Percentiles rank a stretch among this genome's conserved stretches.
Evolutionary conservation across 2,797 vertebrate species (phyloP).

Genomic region (Fistularia commersonii): DNA sequence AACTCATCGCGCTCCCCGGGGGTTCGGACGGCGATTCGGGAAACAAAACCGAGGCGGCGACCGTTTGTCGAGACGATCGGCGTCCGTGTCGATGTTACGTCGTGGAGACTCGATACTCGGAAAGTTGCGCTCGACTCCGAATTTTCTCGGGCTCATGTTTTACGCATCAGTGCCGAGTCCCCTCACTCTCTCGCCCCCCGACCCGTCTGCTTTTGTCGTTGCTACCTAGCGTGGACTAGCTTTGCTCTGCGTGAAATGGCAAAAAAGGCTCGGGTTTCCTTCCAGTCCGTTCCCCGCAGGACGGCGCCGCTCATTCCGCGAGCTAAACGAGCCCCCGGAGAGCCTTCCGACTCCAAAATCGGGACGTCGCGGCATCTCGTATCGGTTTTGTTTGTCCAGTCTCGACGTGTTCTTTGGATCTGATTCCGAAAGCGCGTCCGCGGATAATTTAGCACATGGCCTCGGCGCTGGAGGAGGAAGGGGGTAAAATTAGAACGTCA

Average conservation of each 20-base stretch:
- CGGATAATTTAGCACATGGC: too few species aligned
- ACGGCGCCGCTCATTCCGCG: constrained; percentile 50
- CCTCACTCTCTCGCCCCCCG: too few species aligned
- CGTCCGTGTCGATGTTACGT: too few species aligned
- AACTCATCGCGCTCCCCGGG: background rate
- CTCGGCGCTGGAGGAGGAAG: too few species aligned
- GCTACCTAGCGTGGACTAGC: constrained; percentile 50
- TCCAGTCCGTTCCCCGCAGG: constrained; percentile 57
- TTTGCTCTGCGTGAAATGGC: constrained; percentile 56
- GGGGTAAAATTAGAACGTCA: constrained; percentile 81
- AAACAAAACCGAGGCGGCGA: too few species aligned
- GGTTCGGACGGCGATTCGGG: too few species aligned
- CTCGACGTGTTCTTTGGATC: background rate
- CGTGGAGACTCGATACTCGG: too few species aligned
- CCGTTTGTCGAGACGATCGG: too few species aligned
- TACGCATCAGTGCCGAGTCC: constrained; percentile 67
- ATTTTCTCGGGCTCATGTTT: constrained; percentile 66
- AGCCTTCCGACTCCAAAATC: background rate
- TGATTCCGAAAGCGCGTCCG: constrained; percentile 14
- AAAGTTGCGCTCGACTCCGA: constrained; percentile 38
- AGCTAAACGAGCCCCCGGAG: constrained; percentile 53
- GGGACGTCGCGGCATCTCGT: background rate
- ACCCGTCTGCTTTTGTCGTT: constrained; percentile 71
- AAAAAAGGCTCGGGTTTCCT: constrained; percentile 59
- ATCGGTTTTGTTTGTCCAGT: background rate